Evolutionary conservation across 2,888 invertebrate genomes (phyloP).

Genomic region (Tiliacea citrago): DNA sequence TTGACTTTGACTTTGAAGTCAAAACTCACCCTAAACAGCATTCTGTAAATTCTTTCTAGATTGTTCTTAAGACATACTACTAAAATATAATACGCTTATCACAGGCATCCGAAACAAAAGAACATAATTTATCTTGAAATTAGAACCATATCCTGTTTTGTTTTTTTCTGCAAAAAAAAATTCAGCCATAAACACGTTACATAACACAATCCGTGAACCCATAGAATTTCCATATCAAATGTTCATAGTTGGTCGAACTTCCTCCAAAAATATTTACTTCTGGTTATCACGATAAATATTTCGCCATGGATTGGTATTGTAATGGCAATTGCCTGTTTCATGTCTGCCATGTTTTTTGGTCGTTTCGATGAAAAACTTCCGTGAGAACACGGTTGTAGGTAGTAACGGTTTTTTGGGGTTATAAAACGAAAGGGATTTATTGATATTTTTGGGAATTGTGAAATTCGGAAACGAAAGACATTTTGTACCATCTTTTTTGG

Average conservation of each 20-base stretch:
- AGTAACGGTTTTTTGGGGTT: not conserved
- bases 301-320: conserved; percentile 38
- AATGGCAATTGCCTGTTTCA: conserved; percentile 22
- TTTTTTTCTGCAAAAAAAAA: conserved; percentile 14
- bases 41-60: not conserved
- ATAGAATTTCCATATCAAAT: conserved; percentile 33
- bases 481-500: not conserved
- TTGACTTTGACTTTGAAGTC: no score
- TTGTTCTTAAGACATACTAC: not conserved
- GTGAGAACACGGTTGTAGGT: not conserved
- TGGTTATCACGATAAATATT: conserved; percentile 52
- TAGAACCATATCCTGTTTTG: conserved; percentile 14
- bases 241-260: conserved; percentile 26
- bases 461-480: not conserved
- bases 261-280: conserved; percentile 46
- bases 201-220: not conserved
- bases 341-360: conserved; percentile 36
- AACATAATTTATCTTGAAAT: conserved; percentile 10
- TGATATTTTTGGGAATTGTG: not conserved
- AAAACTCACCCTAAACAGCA: not conserved
- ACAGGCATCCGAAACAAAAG: not conserved
- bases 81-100: not conserved
- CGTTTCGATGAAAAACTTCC: conserved; percentile 30
- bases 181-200: not conserved
- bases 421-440: not conserved